These are phyloP conservation scores for Piprites chloris DNA, from an alignment of 2,113 vertebrate species.

Conservation along the genomic window DNA sequence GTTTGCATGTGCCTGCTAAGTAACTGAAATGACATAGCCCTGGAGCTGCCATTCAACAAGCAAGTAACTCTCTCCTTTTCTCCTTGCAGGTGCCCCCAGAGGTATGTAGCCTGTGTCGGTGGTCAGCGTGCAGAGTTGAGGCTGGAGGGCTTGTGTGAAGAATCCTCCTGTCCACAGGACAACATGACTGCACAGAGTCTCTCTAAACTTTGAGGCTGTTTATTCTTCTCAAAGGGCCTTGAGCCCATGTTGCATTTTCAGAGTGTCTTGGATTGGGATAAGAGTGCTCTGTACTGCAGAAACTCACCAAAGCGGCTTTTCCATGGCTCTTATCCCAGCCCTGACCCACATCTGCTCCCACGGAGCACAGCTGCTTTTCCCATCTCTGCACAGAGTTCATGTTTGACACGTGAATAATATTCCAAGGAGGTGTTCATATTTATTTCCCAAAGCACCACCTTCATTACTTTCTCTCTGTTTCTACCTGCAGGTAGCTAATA, in stretches of 20 bases:
- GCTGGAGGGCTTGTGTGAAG: not conserved
- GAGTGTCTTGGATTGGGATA: not conserved
- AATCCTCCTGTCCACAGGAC: not conserved
- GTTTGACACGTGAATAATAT: not conserved
- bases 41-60: not conserved
- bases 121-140: not conserved
- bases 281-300: not conserved
- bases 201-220: not conserved
- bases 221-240: not conserved
- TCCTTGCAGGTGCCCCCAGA: constrained; percentile 73
- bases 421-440: not conserved
- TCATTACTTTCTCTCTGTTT: not conserved
- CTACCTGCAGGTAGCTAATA: not conserved
- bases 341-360: not conserved
- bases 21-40: not conserved
- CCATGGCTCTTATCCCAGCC: not conserved
- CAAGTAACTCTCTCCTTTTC: not conserved
- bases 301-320: not conserved
- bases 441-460: not conserved
- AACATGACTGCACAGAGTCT: not conserved
- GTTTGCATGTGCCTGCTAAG: not conserved
- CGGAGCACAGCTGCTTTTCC: not conserved
- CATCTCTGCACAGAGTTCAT: not conserved
- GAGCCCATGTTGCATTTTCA: not conserved
- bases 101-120: constrained; percentile 52